Evolutionary conservation across 2,888 invertebrate genomes (phyloP), one percentile per base, ranked within the genome.

Genomic region (Nemapogon koenigi): DNA sequence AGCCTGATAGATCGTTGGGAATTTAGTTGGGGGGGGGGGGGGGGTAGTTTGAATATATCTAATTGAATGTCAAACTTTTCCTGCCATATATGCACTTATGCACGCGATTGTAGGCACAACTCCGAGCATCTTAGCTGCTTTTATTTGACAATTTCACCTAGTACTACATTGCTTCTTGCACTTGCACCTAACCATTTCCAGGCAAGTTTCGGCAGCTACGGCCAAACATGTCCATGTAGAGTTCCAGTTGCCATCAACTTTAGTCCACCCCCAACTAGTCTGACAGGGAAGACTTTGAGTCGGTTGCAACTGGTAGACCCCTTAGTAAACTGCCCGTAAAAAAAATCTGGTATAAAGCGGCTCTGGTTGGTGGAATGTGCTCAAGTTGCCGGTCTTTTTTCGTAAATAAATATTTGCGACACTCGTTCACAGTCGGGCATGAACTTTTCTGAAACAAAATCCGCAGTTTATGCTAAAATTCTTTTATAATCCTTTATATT

Each of bases 181-280:
- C 22, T 35, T 35, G 35, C 18, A 35, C 19, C 35, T 35, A 35
- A 35, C 35, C 18, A 17, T 35, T 35, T 35, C 35, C 22, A 35
- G 22, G 35, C 35, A 35, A 17, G 35, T 19, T 35, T 7, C 15
- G 22, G 19, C 35, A 35, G 35, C 35, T 35, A 35, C 19, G 35
- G 35, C 18, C 17, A 35, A 35, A 19, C 18, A 17, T 22, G 35
- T 35, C 35, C 35, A 17, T 35, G 17, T 19, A 35, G 15, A 19
- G 18, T 35, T 13, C 35, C 35, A 35, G 18, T 35, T 35, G 35
- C 15, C 19, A 19, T 35, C 13, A 16, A 35, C 4, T 35, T 35
- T 35, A 35, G 35, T 22, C 35, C 35, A 11, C 16, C 35, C 19
- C 13, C 35, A 35, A 35, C 22, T 35, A 18, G 35, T 19, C 13